A percentile compares a stretch with the other conserved stretches of the same genome.
Conservation (phyloP, 1,140 invertebrate genomes). For the Caenorhabditis tropicalis region DNA sequence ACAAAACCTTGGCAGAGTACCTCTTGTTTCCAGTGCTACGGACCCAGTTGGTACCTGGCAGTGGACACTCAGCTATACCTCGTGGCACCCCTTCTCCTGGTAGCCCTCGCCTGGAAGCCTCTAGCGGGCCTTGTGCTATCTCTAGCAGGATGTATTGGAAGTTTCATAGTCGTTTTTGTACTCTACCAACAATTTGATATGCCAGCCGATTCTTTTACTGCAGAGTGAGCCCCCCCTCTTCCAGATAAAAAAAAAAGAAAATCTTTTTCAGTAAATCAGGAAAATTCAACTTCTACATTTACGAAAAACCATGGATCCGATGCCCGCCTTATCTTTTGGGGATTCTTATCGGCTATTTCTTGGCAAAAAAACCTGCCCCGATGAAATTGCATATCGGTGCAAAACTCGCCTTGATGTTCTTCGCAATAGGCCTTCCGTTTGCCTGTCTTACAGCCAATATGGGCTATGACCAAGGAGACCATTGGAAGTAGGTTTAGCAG, state of each 20-base stretch:
- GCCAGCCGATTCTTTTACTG: not conserved
- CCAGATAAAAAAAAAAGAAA: no score
- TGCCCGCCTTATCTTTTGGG: constrained; percentile 37
- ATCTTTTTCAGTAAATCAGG: constrained; percentile 25
- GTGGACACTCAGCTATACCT: constrained; percentile 74
- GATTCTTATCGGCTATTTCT: constrained; percentile 21
- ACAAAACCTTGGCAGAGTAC: not conserved
- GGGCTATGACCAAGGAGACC: not conserved
- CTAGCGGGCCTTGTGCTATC: not conserved
- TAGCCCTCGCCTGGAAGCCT: constrained; percentile 25
- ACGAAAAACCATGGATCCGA: constrained; percentile 42
- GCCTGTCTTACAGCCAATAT: not conserved
- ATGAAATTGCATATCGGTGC: not conserved
- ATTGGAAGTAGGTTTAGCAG: not conserved
- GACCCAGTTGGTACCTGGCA: constrained; percentile 73
- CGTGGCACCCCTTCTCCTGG: constrained; percentile 48
- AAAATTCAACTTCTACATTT: constrained; percentile 27
- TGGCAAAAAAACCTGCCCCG: not conserved
- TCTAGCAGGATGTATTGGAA: not conserved
- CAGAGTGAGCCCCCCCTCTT: not conserved
- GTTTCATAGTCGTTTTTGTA: not conserved
- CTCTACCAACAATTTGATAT: not conserved
- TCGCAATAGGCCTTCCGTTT: not conserved
- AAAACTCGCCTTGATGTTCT: not conserved
- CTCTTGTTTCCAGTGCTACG: constrained; percentile 49